A percentile compares a stretch with the other conserved stretches of the same genome.
phyloP scores from a whole-genome alignment of 2,113 vertebrate species.

The Eptesicus fuscus region DNA sequence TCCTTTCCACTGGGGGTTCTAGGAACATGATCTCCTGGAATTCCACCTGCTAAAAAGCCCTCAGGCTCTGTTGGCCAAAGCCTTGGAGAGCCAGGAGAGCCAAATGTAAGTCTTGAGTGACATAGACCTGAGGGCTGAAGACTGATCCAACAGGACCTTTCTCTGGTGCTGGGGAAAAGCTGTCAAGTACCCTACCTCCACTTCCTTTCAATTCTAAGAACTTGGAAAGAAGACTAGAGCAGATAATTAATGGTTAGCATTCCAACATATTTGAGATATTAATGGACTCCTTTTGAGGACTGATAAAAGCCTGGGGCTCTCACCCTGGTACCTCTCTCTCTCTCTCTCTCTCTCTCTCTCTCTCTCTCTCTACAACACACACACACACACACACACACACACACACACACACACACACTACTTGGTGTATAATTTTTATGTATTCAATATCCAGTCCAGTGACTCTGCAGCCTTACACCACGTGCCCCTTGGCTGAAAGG shows the following conservation, averaged over 20 bases:
- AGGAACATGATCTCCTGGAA: not conserved
- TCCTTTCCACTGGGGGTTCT: not conserved
- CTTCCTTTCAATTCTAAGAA: not conserved
- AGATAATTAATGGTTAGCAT: not conserved
- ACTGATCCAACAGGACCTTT: not conserved
- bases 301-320: not conserved
- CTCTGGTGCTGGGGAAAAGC: not conserved
- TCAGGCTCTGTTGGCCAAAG: not conserved
- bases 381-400: not conserved
- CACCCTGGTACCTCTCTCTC: not conserved
- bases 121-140: not conserved
- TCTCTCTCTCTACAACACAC: not conserved
- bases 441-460: not conserved
- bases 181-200: not conserved
- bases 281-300: not conserved
- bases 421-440: not conserved
- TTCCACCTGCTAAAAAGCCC: not conserved
- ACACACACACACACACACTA: not conserved
- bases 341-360: no score
- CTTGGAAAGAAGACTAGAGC: not conserved
- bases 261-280: not conserved
- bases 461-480: not conserved
- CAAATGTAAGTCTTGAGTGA: not conserved
- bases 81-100: not conserved
- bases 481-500: not conserved